phyloP scores from a whole-genome alignment of 2,888 invertebrate species.

The Chloroclystis v-ata region DNA sequence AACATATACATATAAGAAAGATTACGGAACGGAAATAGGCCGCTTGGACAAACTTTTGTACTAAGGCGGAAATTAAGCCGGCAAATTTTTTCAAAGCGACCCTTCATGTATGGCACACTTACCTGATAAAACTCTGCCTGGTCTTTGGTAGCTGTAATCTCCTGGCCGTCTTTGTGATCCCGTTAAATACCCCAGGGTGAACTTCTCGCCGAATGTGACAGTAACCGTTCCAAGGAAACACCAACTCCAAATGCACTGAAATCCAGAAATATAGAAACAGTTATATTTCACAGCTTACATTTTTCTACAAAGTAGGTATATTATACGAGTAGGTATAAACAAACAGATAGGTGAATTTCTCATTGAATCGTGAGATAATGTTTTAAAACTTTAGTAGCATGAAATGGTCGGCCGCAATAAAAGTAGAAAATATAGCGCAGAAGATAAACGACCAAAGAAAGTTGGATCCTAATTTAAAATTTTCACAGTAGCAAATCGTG shows the following conservation, averaged over 20 bases:
- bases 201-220: constrained; percentile 70
- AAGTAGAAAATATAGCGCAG: constrained; percentile 21
- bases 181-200: constrained; percentile 90
- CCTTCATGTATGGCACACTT: too few relatives aligned
- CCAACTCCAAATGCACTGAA: constrained; percentile 61
- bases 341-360: neutral
- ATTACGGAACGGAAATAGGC: too few relatives aligned
- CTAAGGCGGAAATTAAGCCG: too few relatives aligned
- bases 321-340: neutral
- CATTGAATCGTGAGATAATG: neutral
- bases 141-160: constrained; percentile 87
- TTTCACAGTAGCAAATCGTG: constrained; percentile 40
- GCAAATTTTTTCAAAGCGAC: too few relatives aligned
- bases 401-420: constrained; percentile 14
- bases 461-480: constrained; percentile 24
- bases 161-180: constrained; percentile 88
- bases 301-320: too few relatives aligned
- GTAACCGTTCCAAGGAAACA: constrained; percentile 43
- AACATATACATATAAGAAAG: too few relatives aligned
- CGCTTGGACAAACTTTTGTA: too few relatives aligned
- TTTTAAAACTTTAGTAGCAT: constrained; percentile 3
- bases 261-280: constrained; percentile 31
- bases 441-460: constrained; percentile 26
- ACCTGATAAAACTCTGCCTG: constrained; percentile 81
- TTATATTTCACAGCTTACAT: too few relatives aligned